phyloP scores from a whole-genome alignment of 2,888 invertebrate genomes.

The Ecliptopera silaceata region DNA sequence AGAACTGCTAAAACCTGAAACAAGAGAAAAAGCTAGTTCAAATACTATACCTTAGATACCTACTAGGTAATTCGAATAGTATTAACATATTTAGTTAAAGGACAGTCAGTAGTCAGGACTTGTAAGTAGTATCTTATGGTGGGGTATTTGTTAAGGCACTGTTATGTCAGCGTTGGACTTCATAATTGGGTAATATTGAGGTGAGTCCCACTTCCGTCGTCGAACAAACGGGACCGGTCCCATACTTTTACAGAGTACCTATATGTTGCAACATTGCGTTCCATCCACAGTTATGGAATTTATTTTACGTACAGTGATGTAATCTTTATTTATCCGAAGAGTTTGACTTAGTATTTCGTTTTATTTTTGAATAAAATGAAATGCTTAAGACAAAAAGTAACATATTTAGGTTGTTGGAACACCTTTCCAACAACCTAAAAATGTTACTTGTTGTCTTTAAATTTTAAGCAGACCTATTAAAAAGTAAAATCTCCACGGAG shows the following conservation, averaged over 20 bases:
- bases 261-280: constrained; percentile 26
- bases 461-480: too few relatives aligned
- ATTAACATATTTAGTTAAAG: too few relatives aligned
- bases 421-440: too few relatives aligned
- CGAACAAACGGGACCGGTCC: constrained; percentile 20
- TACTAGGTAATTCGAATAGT: too few relatives aligned
- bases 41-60: too few relatives aligned
- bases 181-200: constrained; percentile 12
- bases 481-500: too few relatives aligned
- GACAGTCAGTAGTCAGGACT: too few relatives aligned
- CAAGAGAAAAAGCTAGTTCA: constrained; percentile 23
- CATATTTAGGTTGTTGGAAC: too few relatives aligned
- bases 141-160: neutral
- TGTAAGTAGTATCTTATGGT: too few relatives aligned
- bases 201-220: constrained; percentile 11
- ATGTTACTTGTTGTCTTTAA: too few relatives aligned
- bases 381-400: too few relatives aligned
- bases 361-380: too few relatives aligned
- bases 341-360: neutral
- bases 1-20: constrained; percentile 62
- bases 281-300: constrained; percentile 19
- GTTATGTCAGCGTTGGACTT: neutral
- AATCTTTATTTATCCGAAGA: constrained; percentile 13
- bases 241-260: neutral
- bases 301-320: constrained; percentile 20